These are phyloP conservation scores for Strigamia transsilvanica DNA, from an alignment of 2,888 invertebrate genomes.

Conservation along the genomic window DNA sequence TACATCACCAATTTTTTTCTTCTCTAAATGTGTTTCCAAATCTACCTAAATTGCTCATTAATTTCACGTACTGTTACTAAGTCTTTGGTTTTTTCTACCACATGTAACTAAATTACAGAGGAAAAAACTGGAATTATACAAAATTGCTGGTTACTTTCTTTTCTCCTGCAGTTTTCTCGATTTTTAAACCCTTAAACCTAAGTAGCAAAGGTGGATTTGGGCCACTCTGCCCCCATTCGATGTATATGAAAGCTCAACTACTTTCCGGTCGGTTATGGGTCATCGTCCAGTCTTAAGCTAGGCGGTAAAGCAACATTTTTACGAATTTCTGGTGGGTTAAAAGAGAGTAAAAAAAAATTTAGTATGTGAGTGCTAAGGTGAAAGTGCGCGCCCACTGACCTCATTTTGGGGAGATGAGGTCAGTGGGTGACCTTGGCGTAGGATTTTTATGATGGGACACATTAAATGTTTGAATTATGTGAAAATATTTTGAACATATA, in stretches of 20 bases:
- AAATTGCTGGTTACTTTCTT: conserved; percentile 36
- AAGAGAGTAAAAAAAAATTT: background rate
- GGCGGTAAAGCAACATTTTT: conserved; percentile 27
- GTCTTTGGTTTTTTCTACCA: background rate
- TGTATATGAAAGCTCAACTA: background rate
- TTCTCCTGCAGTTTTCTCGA: background rate
- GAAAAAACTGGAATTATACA: background rate
- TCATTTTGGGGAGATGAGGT: conserved; percentile 18
- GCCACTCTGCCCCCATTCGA: conserved; percentile 33
- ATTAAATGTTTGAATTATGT: background rate
- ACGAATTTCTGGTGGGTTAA: background rate
- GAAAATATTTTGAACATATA: background rate
- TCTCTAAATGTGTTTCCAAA: background rate
- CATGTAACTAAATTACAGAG: background rate
- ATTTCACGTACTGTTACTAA: too few relatives aligned
- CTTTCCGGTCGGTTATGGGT: conserved; percentile 45
- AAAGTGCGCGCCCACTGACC: conserved; percentile 46
- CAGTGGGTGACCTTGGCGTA: conserved; percentile 33
- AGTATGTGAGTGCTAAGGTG: background rate
- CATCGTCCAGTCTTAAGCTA: conserved; percentile 29
- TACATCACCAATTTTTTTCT: background rate
- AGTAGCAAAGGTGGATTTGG: conserved; percentile 26
- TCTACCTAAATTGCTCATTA: too few relatives aligned
- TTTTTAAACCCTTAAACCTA: background rate
- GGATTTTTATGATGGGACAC: conserved; percentile 19